phyloP scores from a whole-genome alignment of 2,113 vertebrate species.

The Rafetus swinhoei region DNA sequence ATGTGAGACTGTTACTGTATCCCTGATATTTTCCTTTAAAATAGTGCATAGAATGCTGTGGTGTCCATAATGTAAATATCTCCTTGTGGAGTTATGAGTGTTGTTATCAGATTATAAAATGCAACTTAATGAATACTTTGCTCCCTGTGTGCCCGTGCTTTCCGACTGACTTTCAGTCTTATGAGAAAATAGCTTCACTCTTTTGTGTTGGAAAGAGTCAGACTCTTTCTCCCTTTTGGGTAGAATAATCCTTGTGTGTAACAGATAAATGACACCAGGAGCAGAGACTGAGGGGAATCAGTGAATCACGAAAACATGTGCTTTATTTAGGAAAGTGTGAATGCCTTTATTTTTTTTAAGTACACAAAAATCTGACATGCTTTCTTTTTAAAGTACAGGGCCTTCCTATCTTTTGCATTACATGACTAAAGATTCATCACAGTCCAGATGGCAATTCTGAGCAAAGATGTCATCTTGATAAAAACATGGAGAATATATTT shows the following conservation, averaged over 20 bases:
- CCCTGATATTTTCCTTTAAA: not conserved
- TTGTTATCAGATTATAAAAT: not conserved
- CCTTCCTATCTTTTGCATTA: not conserved
- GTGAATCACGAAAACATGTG: not conserved
- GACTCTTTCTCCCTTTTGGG: not conserved
- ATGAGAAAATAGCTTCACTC: not conserved
- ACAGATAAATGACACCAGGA: not conserved
- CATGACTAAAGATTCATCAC: not conserved
- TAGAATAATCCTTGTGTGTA: not conserved
- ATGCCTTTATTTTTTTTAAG: slow-evolving; percentile 36
- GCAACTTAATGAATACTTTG: not conserved
- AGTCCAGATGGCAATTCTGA: slow-evolving; percentile 41
- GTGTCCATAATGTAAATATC: not conserved
- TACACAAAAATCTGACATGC: not conserved
- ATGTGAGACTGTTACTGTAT: not conserved
- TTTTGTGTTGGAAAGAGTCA: not conserved
- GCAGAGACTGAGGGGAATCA: not conserved
- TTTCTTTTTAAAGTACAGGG: slow-evolving; percentile 49
- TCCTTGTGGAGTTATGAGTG: not conserved
- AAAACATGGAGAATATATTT: slow-evolving; percentile 8
- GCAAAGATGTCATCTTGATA: slow-evolving; percentile 14
- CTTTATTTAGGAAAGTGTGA: slow-evolving; percentile 10
- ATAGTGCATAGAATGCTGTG: not conserved
- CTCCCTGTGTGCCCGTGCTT: not conserved
- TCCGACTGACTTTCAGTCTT: not conserved